These are phyloP conservation scores for Etheostoma spectabile DNA, from an alignment of 2,113 vertebrate species.

Conservation along the genomic window DNA sequence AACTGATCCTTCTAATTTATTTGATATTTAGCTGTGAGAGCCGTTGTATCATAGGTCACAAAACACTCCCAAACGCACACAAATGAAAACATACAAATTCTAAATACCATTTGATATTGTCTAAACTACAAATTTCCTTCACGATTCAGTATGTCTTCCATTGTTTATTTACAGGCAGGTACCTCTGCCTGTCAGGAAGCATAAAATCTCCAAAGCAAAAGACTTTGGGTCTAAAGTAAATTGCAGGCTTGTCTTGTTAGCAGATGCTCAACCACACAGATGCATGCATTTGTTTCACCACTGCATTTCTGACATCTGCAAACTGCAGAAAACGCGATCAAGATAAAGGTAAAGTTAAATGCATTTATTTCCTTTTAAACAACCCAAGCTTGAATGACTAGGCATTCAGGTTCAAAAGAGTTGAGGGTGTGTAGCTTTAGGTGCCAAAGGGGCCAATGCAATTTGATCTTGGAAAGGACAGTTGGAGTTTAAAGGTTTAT, in stretches of 20 bases:
- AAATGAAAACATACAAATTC: too few species aligned
- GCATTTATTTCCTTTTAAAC: neutral
- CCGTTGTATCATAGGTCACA: neutral
- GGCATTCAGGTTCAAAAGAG: neutral
- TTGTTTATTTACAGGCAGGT: neutral
- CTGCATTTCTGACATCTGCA: constrained; percentile 1
- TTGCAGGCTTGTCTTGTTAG: neutral
- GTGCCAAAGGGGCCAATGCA: neutral
- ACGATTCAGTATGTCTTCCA: neutral
- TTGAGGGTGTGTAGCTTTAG: neutral
- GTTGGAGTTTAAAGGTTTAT: neutral
- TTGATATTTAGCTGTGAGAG: constrained; percentile 3
- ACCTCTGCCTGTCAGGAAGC: neutral
- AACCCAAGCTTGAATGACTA: neutral
- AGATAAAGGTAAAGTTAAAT: neutral
- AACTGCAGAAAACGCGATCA: neutral
- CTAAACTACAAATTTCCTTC: neutral
- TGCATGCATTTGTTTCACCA: neutral
- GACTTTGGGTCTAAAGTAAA: neutral
- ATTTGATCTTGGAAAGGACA: neutral
- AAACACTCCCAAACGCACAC: too few species aligned
- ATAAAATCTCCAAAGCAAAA: neutral
- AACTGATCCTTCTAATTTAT: neutral
- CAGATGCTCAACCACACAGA: neutral
- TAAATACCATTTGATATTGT: neutral